These are phyloP conservation scores for Acipenser transmontanus DNA, from an alignment of 2,797 vertebrate genomes.

Conservation along the genomic window DNA sequence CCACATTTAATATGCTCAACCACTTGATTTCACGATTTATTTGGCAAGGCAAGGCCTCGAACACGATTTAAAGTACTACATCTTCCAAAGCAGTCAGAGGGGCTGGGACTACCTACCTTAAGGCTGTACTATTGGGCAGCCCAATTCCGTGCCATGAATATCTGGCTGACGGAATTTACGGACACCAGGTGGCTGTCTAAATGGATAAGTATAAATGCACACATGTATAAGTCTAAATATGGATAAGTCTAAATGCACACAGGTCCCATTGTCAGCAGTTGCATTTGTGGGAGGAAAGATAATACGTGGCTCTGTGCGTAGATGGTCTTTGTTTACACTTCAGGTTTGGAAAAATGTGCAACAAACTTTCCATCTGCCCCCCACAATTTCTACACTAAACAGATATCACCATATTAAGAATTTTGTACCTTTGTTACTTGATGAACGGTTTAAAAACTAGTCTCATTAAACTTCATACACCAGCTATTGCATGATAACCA, in stretches of 20 bases:
- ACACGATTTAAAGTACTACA: background rate
- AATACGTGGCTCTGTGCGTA: too few relatives aligned
- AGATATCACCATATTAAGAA: background rate
- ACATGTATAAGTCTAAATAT: background rate
- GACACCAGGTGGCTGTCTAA: background rate
- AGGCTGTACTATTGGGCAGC: slow-evolving; percentile 3
- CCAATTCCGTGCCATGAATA: background rate
- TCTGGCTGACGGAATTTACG: background rate
- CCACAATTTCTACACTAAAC: slow-evolving; percentile 1
- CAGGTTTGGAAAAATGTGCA: background rate
- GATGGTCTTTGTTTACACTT: too few relatives aligned
- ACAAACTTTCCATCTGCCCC: background rate
- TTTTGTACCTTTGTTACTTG: slow-evolving; percentile 4
- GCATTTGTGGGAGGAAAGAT: too few relatives aligned
- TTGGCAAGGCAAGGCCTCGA: too few relatives aligned
- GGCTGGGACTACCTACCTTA: slow-evolving; percentile 3
- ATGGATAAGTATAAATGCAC: too few relatives aligned
- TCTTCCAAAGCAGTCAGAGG: background rate
- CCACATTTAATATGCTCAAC: slow-evolving; percentile 2
- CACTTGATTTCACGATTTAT: slow-evolving; percentile 1
- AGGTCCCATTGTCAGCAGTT: background rate
- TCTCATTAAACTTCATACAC: background rate
- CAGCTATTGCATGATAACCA: background rate
- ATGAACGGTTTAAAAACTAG: background rate
- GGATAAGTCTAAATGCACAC: background rate